phyloP scores from a whole-genome alignment of 2,888 invertebrate genomes.

The Eudemis profundana region DNA sequence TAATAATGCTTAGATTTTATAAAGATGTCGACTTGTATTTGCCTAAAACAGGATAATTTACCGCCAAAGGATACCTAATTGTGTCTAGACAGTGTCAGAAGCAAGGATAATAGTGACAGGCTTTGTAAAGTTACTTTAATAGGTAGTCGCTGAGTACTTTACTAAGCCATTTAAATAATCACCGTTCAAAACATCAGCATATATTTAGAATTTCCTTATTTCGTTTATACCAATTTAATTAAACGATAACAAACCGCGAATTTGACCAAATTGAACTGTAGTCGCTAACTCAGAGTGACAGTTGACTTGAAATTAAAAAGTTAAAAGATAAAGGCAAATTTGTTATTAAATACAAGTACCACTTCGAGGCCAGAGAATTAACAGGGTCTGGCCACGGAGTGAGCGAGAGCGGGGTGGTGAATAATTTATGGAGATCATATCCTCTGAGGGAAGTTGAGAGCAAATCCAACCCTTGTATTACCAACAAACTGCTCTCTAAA shows the following conservation, averaged over 20 bases:
- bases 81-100: conserved; percentile 13
- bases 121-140: neutral
- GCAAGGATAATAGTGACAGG: conserved; percentile 8
- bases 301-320: conserved; percentile 54
- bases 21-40: neutral
- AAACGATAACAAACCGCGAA: conserved; percentile 18
- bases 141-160: conserved; percentile 5
- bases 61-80: neutral
- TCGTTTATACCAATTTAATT: conserved; percentile 10
- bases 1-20: no score
- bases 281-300: conserved; percentile 19
- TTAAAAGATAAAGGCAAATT: conserved; percentile 60
- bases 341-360: conserved; percentile 66
- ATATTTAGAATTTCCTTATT: neutral
- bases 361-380: conserved; percentile 51
- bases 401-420: conserved; percentile 28
- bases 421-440: conserved; percentile 43
- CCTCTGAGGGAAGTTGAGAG: conserved; percentile 33
- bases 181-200: no score
- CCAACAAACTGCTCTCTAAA: conserved; percentile 34
- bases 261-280: conserved; percentile 2
- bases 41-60: neutral
- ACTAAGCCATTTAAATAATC: no score
- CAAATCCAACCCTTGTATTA: conserved; percentile 40
- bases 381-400: conserved; percentile 14